phyloP scores from a whole-genome alignment of 2,797 vertebrate species.

The Mastacembelus armatus region DNA sequence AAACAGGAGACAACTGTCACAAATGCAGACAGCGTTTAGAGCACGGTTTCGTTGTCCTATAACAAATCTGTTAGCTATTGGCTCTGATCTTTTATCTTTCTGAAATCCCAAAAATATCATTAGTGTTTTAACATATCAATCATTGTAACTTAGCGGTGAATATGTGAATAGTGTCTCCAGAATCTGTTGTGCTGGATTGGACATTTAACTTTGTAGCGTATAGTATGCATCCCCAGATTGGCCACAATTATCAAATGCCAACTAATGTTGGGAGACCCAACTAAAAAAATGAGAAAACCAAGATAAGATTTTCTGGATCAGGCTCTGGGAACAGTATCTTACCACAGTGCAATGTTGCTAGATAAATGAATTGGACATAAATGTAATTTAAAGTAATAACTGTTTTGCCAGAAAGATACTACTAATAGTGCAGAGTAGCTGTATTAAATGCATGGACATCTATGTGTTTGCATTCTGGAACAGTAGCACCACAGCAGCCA shows the following conservation, averaged over 20 bases:
- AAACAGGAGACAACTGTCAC: constrained; percentile 2
- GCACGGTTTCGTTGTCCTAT: not conserved
- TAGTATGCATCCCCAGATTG: constrained; percentile 18
- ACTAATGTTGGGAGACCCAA: constrained; percentile 44
- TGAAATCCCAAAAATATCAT: not conserved
- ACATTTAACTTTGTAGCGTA: constrained; percentile 17
- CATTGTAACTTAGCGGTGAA: not conserved
- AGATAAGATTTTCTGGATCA: constrained; percentile 30
- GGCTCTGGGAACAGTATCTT: constrained; percentile 19
- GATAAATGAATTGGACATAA: constrained; percentile 5
- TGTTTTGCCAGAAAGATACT: constrained; percentile 3
- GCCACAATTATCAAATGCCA: constrained; percentile 18
- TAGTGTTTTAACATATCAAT: not conserved
- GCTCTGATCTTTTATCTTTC: not conserved
- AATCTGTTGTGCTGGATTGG: constrained; percentile 24
- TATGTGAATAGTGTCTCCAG: constrained; percentile 34
- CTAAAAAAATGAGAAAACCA: constrained; percentile 35
- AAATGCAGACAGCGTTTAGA: not conserved
- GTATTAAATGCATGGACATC: constrained; percentile 30
- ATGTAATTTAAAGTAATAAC: not conserved
- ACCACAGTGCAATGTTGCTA: not conserved
- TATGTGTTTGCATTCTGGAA: constrained; percentile 52
- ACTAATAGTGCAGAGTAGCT: constrained; percentile 31
- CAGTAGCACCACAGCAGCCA: constrained; percentile 70
- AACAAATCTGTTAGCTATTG: not conserved